phyloP scores from a whole-genome alignment of 2,113 vertebrate species.

The Oreochromis niloticus region DNA sequence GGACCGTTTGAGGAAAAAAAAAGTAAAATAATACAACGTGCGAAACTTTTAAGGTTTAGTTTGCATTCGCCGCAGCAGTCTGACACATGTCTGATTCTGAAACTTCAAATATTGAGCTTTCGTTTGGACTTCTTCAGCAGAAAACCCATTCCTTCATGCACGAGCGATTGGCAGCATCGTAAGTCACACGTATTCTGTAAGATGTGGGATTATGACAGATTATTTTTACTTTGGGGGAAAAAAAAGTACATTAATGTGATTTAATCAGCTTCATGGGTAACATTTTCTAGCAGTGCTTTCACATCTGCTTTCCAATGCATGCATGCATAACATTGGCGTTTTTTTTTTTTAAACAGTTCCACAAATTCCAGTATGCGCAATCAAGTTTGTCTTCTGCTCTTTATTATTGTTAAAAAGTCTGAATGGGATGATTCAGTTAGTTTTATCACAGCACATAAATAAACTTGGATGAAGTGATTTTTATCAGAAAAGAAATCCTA shows the following conservation, averaged over 20 bases:
- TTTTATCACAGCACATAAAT: neutral
- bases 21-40: neutral
- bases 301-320: neutral
- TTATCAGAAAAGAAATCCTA: neutral
- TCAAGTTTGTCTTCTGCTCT: neutral
- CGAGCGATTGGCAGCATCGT: neutral
- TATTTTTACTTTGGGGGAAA: neutral
- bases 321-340: neutral
- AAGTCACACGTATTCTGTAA: neutral
- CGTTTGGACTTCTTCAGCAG: neutral
- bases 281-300: neutral
- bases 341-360: neutral
- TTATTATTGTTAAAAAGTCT: neutral
- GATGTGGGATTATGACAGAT: neutral
- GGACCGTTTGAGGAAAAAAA: neutral
- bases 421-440: neutral
- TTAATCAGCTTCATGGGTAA: neutral
- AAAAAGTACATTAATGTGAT: neutral
- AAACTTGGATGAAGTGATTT: neutral
- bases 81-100: neutral
- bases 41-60: neutral
- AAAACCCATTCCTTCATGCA: neutral
- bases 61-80: neutral
- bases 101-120: neutral
- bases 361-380: neutral